phyloP scores from a whole-genome alignment of 2,113 vertebrate genomes.

The Xiphorhynchus elegans region DNA sequence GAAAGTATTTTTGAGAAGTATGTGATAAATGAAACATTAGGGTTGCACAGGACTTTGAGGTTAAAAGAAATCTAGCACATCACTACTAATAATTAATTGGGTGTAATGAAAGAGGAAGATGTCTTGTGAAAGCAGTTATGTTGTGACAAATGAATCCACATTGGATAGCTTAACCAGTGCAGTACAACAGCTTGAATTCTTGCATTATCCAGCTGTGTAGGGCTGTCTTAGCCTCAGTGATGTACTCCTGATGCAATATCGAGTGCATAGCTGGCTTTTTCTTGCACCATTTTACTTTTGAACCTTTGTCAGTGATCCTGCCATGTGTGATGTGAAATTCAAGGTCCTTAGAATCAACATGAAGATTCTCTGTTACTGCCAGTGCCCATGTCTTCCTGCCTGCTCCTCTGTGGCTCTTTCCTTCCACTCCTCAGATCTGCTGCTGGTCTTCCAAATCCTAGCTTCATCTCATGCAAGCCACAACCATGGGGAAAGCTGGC shows the following conservation, averaged over 20 bases:
- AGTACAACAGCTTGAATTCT: background rate
- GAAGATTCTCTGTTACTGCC: background rate
- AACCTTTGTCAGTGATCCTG: background rate
- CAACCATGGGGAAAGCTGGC: background rate
- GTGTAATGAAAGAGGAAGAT: background rate
- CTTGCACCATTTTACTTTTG: background rate
- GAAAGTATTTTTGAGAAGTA: background rate
- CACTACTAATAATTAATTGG: background rate
- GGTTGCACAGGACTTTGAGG: background rate
- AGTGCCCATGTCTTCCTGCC: background rate
- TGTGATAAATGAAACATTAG: background rate
- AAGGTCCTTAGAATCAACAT: background rate
- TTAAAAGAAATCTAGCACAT: background rate
- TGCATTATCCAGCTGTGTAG: rapidly evolving
- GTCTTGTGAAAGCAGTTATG: background rate
- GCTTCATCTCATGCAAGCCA: background rate
- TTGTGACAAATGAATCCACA: background rate
- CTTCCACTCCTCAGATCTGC: background rate
- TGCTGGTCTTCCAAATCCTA: background rate
- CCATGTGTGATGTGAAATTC: background rate
- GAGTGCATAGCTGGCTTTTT: background rate
- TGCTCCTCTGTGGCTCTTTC: background rate
- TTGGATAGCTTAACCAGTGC: background rate
- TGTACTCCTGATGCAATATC: background rate
- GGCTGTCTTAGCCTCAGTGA: background rate